phyloP scores from a whole-genome alignment of 2,888 invertebrate species.

The Drosophila gaucha region DNA sequence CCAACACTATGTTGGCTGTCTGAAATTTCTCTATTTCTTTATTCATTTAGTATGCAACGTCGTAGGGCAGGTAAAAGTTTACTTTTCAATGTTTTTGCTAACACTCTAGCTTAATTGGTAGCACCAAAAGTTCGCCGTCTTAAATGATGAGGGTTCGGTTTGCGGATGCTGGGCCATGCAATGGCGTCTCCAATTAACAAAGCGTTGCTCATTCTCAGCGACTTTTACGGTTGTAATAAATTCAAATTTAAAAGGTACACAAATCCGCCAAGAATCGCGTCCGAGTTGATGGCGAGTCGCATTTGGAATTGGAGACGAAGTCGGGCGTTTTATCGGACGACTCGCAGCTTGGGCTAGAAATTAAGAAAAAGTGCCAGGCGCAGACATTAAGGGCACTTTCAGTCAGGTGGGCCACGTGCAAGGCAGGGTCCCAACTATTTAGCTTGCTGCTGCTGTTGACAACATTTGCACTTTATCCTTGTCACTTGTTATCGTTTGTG shows the following conservation, averaged over 20 bases:
- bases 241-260: slow-evolving; percentile 78
- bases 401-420: slow-evolving; percentile 33
- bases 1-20: too few relatives aligned
- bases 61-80: neutral
- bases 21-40: too few relatives aligned
- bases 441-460: slow-evolving; percentile 51
- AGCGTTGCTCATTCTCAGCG: slow-evolving; percentile 16
- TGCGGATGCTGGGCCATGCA: slow-evolving; percentile 51
- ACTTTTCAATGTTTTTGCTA: neutral
- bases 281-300: slow-evolving; percentile 17
- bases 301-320: slow-evolving; percentile 25
- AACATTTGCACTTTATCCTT: slow-evolving; percentile 79
- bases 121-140: slow-evolving; percentile 13
- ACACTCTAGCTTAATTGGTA: slow-evolving; percentile 34
- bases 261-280: slow-evolving; percentile 31
- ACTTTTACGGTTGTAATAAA: slow-evolving; percentile 62
- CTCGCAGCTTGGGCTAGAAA: slow-evolving; percentile 58
- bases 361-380: slow-evolving; percentile 57
- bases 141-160: slow-evolving; percentile 70
- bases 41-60: neutral
- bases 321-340: slow-evolving; percentile 59
- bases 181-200: slow-evolving; percentile 67
- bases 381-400: slow-evolving; percentile 22
- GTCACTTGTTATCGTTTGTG: slow-evolving; percentile 74
- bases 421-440: slow-evolving; percentile 48